phyloP scores from a whole-genome alignment of 2,888 invertebrate genomes.

The Cactoblastis cactorum region DNA sequence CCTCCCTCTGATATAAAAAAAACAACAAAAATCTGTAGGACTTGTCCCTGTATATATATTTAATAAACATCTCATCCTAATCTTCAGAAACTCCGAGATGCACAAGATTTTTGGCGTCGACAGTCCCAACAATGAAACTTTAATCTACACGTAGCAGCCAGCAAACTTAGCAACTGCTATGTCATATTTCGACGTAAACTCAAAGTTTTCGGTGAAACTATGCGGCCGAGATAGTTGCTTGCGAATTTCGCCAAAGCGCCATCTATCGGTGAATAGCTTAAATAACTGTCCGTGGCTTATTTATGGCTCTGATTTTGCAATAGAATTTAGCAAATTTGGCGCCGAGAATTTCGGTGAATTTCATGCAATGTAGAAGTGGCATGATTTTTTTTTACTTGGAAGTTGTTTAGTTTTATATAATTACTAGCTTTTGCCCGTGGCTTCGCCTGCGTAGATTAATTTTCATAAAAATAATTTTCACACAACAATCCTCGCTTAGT shows the following conservation, averaged over 20 bases:
- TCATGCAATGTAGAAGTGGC: background rate
- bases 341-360: background rate
- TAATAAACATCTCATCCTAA: background rate
- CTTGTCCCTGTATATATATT: too few species aligned
- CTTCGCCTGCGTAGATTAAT: too few species aligned
- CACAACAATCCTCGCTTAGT: too few species aligned
- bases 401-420: too few species aligned
- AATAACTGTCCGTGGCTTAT: constrained; percentile 29
- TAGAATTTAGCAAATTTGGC: background rate
- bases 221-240: constrained; percentile 40
- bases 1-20: too few species aligned
- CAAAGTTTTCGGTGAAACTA: constrained; percentile 35
- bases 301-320: constrained; percentile 28
- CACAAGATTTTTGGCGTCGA: constrained; percentile 6
- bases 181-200: constrained; percentile 56
- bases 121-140: constrained; percentile 31
- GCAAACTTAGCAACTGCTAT: constrained; percentile 16
- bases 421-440: too few species aligned
- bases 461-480: too few species aligned
- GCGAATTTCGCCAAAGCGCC: constrained; percentile 44
- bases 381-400: background rate
- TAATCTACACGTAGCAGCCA: constrained; percentile 49
- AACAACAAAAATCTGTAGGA: too few species aligned
- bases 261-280: constrained; percentile 50
- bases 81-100: background rate